These are phyloP conservation scores for Acanthosoma haemorrhoidale DNA, from an alignment of 2,888 invertebrate genomes.

Conservation along the genomic window DNA sequence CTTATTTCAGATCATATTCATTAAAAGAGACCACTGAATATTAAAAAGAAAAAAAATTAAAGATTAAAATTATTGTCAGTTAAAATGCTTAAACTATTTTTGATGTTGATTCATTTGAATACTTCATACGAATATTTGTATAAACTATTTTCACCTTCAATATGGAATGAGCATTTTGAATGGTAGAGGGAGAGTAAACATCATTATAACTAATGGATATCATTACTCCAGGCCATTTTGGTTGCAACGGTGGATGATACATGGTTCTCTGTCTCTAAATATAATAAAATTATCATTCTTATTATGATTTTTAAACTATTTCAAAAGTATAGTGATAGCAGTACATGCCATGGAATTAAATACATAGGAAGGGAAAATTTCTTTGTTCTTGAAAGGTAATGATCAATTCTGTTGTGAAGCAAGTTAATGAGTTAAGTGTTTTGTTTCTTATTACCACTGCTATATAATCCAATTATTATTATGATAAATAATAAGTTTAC, in stretches of 20 bases:
- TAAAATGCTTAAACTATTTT: too few relatives aligned
- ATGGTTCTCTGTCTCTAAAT: not conserved
- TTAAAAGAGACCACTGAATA: too few relatives aligned
- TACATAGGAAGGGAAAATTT: slow-evolving; percentile 14
- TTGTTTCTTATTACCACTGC: not conserved
- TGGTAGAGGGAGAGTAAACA: not conserved
- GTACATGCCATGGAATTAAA: slow-evolving; percentile 26
- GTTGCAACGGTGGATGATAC: not conserved
- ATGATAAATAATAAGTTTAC: too few relatives aligned
- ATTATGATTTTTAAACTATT: slow-evolving; percentile 19
- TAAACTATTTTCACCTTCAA: too few relatives aligned
- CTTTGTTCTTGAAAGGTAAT: slow-evolving; percentile 2
- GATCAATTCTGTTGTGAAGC: not conserved
- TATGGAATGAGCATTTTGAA: too few relatives aligned
- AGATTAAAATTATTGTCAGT: too few relatives aligned
- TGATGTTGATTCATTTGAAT: too few relatives aligned
- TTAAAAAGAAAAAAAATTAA: too few relatives aligned
- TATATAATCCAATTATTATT: not conserved
- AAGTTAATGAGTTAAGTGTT: not conserved
- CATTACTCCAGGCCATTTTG: not conserved
- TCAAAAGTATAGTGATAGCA: slow-evolving; percentile 22
- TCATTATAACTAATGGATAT: not conserved
- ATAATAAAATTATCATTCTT: not conserved
- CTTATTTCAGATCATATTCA: too few relatives aligned
- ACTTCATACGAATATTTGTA: too few relatives aligned